These are phyloP conservation scores for Oryzias sinensis DNA, from an alignment of 2,797 vertebrate genomes.

Conservation along the genomic window DNA sequence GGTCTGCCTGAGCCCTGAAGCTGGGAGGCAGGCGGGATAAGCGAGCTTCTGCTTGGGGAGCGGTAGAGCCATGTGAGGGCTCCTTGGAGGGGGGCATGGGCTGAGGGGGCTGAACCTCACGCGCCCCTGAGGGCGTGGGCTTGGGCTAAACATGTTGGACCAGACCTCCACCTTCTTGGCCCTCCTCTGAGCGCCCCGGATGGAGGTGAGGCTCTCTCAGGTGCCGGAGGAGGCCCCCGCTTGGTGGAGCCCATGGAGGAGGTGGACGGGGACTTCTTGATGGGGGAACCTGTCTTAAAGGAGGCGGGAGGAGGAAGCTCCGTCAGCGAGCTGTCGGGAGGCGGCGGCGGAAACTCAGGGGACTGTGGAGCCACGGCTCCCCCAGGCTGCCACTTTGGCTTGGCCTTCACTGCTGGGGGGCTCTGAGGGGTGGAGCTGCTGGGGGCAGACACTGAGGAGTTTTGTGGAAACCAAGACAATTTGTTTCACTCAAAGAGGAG, in stretches of 20 bases:
- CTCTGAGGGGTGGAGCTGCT: slow-evolving; percentile 80
- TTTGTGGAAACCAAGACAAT: slow-evolving; percentile 89
- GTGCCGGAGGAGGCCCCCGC: slow-evolving; percentile 89
- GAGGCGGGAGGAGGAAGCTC: slow-evolving; percentile 84
- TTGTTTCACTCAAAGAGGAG: slow-evolving; percentile 88
- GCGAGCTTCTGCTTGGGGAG: slow-evolving; percentile 91
- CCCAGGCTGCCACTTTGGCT: slow-evolving; percentile 92
- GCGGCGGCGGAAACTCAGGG: slow-evolving; percentile 93
- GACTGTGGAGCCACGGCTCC: slow-evolving; percentile 71
- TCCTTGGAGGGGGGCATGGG: slow-evolving; percentile 88
- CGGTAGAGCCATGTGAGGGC: slow-evolving; percentile 70
- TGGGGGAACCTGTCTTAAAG: slow-evolving; percentile 81
- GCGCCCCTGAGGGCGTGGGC: slow-evolving; percentile 67
- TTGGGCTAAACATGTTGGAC: slow-evolving; percentile 88
- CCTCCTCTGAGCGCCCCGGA: slow-evolving; percentile 83
- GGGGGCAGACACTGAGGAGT: slow-evolving; percentile 63
- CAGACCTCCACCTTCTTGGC: slow-evolving; percentile 90
- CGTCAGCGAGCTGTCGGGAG: slow-evolving; percentile 82
- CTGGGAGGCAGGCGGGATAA: slow-evolving; percentile 86
- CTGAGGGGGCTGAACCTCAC: too few relatives aligned
- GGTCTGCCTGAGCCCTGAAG: too few relatives aligned
- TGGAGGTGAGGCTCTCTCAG: slow-evolving; percentile 93
- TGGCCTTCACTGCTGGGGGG: slow-evolving; percentile 92
- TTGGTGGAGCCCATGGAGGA: slow-evolving; percentile 82
- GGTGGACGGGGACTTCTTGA: slow-evolving; percentile 84